Conservation (phyloP, 2,888 invertebrate genomes). For the Acheta domesticus region DNA sequence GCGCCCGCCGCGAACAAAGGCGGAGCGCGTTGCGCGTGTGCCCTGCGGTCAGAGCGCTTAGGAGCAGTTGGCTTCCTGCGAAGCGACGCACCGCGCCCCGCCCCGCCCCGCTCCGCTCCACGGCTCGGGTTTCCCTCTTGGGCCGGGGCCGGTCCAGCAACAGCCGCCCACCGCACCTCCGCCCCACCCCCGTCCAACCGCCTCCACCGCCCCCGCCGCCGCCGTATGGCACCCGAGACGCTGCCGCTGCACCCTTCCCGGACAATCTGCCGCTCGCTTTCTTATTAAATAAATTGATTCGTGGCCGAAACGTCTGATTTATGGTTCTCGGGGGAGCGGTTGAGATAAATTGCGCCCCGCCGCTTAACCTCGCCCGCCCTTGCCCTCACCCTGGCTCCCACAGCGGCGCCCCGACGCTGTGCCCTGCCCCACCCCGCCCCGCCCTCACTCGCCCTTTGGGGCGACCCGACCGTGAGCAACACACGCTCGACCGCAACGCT, state of each 20-base stretch:
- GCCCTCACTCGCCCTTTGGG: neutral
- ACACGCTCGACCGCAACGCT: no score
- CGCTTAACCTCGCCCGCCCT: neutral
- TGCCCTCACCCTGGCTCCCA: neutral
- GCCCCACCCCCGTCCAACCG: neutral
- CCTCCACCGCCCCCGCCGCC: neutral
- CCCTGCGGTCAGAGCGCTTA: no score
- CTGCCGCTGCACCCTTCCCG: neutral
- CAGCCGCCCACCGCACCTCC: neutral
- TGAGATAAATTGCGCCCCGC: slow-evolving; percentile 18
- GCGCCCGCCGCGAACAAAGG: no score
- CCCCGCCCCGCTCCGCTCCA: neutral
- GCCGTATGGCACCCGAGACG: neutral
- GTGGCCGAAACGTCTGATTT: neutral
- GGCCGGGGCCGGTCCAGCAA: neutral
- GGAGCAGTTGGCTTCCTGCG: neutral
- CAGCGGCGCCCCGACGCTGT: neutral
- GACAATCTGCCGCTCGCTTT: slow-evolving; percentile 18
- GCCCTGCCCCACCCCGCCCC: neutral
- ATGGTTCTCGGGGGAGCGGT: neutral
- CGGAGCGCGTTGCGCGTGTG: no score
- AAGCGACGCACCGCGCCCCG: neutral
- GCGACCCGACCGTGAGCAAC: no score
- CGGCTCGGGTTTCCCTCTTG: neutral
- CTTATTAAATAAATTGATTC: slow-evolving; percentile 18